Percentiles rank a stretch among this genome's conserved stretches.
phyloP scores from a whole-genome alignment of 2,797 vertebrate species.

The Gymnoscopelus braueri region DNA sequence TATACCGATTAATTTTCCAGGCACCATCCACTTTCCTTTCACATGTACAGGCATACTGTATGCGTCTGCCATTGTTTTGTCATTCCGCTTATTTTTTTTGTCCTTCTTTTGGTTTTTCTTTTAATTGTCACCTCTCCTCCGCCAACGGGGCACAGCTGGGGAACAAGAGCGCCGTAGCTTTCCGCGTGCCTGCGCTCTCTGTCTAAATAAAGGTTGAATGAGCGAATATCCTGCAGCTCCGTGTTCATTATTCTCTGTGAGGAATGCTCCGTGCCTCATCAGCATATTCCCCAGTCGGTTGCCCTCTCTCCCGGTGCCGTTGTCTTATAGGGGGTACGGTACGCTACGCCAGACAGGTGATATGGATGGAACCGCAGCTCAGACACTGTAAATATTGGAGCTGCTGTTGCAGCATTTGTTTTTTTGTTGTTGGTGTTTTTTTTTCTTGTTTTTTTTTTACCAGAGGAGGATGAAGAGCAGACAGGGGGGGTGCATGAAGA shows the following conservation, averaged over 20 bases:
- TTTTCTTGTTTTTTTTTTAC: no score
- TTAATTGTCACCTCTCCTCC: constrained; percentile 14
- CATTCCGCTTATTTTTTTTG: background rate
- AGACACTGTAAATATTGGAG: constrained; percentile 73
- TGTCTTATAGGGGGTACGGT: constrained; percentile 36
- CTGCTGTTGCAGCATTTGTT: constrained; percentile 62
- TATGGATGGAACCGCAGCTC: constrained; percentile 60
- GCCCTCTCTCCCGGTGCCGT: constrained; percentile 31
- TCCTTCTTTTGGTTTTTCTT: background rate
- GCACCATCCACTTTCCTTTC: no score
- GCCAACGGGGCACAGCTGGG: constrained; percentile 55
- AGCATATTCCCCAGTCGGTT: constrained; percentile 65
- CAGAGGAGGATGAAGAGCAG: background rate
- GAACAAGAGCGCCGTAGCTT: constrained; percentile 24
- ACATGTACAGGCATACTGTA: constrained; percentile 2
- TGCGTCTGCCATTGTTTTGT: background rate
- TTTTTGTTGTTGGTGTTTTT: background rate
- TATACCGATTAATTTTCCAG: no score
- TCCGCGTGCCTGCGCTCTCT: constrained; percentile 37
- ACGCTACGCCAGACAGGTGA: constrained; percentile 25
- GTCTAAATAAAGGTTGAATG: constrained; percentile 67
- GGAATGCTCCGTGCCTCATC: constrained; percentile 64
- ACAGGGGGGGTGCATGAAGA: background rate
- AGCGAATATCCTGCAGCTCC: constrained; percentile 58
- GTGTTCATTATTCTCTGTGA: constrained; percentile 65